Base-by-base conservation (phyloP, 92 coral and sea anemone species). In the Siderastrea radians region DNA sequence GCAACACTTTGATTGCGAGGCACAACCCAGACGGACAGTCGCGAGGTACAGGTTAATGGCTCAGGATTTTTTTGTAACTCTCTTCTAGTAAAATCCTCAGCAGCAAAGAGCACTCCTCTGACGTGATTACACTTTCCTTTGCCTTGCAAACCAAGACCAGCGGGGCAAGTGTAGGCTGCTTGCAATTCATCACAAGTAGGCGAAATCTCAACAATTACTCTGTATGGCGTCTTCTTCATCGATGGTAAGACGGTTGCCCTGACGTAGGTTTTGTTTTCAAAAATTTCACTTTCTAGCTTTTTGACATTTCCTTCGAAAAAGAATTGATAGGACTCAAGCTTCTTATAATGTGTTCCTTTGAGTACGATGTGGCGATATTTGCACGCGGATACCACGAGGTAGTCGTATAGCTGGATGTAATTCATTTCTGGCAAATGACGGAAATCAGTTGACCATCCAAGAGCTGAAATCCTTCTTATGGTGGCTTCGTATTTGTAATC, bases 111-210 rank as follows among this genome's bases (percentile, higher is more conserved):
- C 38, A 26, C 38, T 26, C 38, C 38, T 26, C 38, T 0, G 38
- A 26, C 0, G 38, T 26, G 38, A 26, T 26, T 26, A 26, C 38
- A 26, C 38, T 26, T 26, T 26, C 38, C 38, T 26, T 26, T 26
- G 38, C 38, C 38, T n/a, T n/a, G n/a, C n/a, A 68, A 17, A 7
- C 86, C 86, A 57, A 69, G 53, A 1, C 86, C 86, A 17, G 86
- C 86, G n/a, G 86, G 86, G 48, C 78, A 82, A 13, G 75, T 82
- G 68, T 78, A 69, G 16, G 85, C 72, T 68, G 78, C 78, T 7
- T 50, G 51, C 75, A 49, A 9, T 14, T 53, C 86, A 68, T 82
- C 67, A 14, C 47, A 49, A 6, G 72, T 48, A 38, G 63, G 16
- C 8, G 75, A n/a, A 49, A 82, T 52, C 77, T 67, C 77, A 15